These are phyloP conservation scores for Tipula vernalis DNA, from an alignment of 2,888 invertebrate species.

Conservation along the genomic window DNA sequence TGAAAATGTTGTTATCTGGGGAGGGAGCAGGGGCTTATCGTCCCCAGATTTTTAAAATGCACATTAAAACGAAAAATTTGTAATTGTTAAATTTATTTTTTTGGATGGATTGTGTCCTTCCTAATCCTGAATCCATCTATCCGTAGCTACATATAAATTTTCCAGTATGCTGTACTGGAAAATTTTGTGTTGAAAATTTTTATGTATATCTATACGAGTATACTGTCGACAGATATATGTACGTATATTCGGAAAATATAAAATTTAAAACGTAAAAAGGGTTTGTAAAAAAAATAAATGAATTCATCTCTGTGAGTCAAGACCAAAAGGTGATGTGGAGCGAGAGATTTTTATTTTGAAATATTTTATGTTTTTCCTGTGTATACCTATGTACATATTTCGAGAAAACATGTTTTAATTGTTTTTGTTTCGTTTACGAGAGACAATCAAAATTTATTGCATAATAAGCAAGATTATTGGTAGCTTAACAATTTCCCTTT, in stretches of 20 bases:
- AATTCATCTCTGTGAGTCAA: not conserved
- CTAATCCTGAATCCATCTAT: not conserved
- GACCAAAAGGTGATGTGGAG: not conserved
- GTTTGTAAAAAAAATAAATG: not conserved
- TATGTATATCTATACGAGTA: not conserved
- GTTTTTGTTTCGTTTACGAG: not conserved
- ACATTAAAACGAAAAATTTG: not conserved
- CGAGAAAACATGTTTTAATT: not conserved
- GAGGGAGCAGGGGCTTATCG: too few species aligned
- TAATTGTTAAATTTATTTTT: not conserved
- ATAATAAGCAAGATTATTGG: not conserved
- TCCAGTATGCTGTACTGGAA: not conserved
- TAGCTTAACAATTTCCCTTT: not conserved
- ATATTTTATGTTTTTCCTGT: not conserved
- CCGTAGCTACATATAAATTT: not conserved
- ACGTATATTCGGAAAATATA: not conserved
- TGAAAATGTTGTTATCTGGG: not conserved
- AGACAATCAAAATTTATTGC: not conserved
- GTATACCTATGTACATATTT: not conserved
- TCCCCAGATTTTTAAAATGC: not conserved
- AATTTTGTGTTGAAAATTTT: not conserved
- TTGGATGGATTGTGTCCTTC: not conserved
- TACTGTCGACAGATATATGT: not conserved
- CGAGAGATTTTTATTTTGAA: not conserved
- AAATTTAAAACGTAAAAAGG: not conserved